These are phyloP conservation scores for Lordiphosa stackelbergi DNA, from an alignment of 1,140 invertebrate genomes.

Conservation along the genomic window DNA sequence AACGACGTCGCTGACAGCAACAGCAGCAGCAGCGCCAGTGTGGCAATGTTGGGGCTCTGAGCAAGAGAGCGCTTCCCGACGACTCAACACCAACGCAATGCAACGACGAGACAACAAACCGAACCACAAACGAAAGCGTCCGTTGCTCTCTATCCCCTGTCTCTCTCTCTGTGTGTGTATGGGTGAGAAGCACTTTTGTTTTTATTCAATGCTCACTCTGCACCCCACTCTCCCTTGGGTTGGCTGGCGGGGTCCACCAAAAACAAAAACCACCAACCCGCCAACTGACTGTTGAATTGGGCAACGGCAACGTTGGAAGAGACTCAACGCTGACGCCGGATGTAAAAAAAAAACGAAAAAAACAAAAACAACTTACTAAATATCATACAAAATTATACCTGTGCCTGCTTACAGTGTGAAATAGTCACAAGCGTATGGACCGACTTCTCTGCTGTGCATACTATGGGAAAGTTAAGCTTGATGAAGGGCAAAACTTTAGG, in stretches of 20 bases:
- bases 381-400: constrained; percentile 61
- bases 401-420: constrained; percentile 33
- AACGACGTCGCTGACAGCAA: constrained; percentile 25
- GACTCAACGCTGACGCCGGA: constrained; percentile 49
- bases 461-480: background rate
- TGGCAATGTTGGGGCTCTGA: constrained; percentile 55
- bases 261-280: constrained; percentile 7
- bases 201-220: constrained; percentile 55
- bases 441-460: too few species aligned
- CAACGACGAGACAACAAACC: constrained; percentile 22
- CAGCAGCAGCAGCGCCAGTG: constrained; percentile 36
- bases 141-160: constrained; percentile 44
- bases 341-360: constrained; percentile 48
- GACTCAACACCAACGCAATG: constrained; percentile 33
- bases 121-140: constrained; percentile 50
- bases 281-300: constrained; percentile 53
- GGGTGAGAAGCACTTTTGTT: constrained; percentile 63
- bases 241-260: constrained; percentile 4
- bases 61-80: constrained; percentile 1
- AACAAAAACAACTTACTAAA: constrained; percentile 68
- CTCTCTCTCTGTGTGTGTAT: constrained; percentile 4
- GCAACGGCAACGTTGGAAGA: constrained; percentile 47
- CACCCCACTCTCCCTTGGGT: constrained; percentile 3
- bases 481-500: background rate
- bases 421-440: constrained; percentile 30